A percentile compares a stretch with the other conserved stretches of the same genome.
Evolutionary conservation across 2,888 invertebrate genomes (phyloP).

Genomic region (Xestia sexstrigata): DNA sequence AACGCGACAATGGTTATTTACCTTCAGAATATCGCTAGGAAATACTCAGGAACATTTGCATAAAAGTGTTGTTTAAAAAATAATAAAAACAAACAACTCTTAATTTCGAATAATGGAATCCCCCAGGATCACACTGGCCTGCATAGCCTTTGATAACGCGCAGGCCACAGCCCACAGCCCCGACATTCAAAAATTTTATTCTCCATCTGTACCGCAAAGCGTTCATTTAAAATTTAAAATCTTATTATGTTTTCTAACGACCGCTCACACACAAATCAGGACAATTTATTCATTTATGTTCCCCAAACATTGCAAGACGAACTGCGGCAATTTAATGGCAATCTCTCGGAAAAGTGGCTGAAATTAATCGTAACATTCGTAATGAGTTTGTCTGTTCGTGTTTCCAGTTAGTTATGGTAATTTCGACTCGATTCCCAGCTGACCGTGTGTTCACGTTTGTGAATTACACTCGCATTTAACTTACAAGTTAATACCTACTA

Average conservation of each 20-base stretch:
- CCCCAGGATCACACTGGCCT: slow-evolving; percentile 74
- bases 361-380: slow-evolving; percentile 63
- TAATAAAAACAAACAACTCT: slow-evolving; percentile 76
- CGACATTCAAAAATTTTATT: slow-evolving; percentile 74
- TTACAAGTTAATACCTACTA: slow-evolving; percentile 40
- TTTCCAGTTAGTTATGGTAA: slow-evolving; percentile 59
- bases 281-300: slow-evolving; percentile 71
- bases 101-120: slow-evolving; percentile 78
- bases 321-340: slow-evolving; percentile 54
- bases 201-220: slow-evolving; percentile 71
- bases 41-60: slow-evolving; percentile 57
- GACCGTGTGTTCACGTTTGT: slow-evolving; percentile 44
- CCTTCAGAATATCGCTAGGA: slow-evolving; percentile 58
- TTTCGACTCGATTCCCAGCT: slow-evolving; percentile 46
- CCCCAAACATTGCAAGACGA: slow-evolving; percentile 67
- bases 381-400: slow-evolving; percentile 65
- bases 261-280: slow-evolving; percentile 68
- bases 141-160: slow-evolving; percentile 80
- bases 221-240: slow-evolving; percentile 78
- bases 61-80: slow-evolving; percentile 69
- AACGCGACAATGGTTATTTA: slow-evolving; percentile 60
- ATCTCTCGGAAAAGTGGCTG: slow-evolving; percentile 54
- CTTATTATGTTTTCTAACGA: slow-evolving; percentile 76
- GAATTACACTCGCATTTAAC: slow-evolving; percentile 38
- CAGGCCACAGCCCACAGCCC: slow-evolving; percentile 47